Base-by-base conservation (phyloP, 2,888 invertebrate species). In the Drosophila longiperda region DNA sequence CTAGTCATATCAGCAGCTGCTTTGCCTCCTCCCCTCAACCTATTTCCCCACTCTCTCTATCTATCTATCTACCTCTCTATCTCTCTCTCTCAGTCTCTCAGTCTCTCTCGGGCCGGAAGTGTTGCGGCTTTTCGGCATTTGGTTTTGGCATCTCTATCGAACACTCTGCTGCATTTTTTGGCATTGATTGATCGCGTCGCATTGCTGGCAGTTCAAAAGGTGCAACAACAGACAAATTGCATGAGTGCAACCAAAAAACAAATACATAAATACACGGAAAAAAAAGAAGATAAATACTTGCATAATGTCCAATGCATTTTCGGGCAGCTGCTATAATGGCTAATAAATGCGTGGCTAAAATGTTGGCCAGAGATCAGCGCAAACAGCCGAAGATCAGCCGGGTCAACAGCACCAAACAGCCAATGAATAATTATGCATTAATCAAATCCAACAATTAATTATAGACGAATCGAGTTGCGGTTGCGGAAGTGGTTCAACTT, bases 101-200 rank as follows among this genome's bases (percentile, higher is more conserved):
- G 42, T 42, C n/a, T 76, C 77, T 66, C 66, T 63, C 48, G 45
- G 38, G 23, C 59, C 75, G 78, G 78, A 75, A 75, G 75, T 78
- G 34, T 61, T 71, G 45, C 45, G 20, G 45, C 12, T 20, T 15
- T 20, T 20, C 45, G 45, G 48, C n/a, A 26, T 45, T 45, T 20
- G 49, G 34, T 36, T 48, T 52, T 52, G 66, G 64, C 75, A 38
- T 63, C 75, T 77, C 77, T 66, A 77, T 79, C 53, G 52, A 38
- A 48, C 42, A 36, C 36, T n/a, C 33, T 9, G 42, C 40, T 79
- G 77, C 75, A 70, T 65, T 75, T 75, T 68, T 71, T 68, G 78
- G 66, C 78, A 81, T 81, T 78, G 78, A 78, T 78, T 72, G 73
- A 78, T 78, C 45, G 68, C 73, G 66, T 52, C 80, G 78, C 50